Percentiles rank a stretch among this genome's conserved stretches.
Evolutionary conservation across 2,888 invertebrate species (phyloP).

Genomic region (Brassicogethes aeneus): DNA sequence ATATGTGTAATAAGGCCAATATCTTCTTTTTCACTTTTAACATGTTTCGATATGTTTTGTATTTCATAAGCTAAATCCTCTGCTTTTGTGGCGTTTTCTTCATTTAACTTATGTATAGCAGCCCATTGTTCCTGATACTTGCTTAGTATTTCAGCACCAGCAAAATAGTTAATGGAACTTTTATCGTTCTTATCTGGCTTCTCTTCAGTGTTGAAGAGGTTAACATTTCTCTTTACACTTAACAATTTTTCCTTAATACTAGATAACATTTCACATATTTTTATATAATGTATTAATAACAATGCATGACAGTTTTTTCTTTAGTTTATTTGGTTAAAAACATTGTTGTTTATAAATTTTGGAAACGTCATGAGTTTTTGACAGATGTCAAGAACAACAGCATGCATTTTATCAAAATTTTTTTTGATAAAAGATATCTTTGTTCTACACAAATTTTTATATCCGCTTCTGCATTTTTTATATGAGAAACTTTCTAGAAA

Average conservation of each 20-base stretch:
- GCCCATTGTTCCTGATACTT: constrained; percentile 67
- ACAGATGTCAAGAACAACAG: too few relatives aligned
- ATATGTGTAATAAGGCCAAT: constrained; percentile 29
- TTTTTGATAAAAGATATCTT: too few relatives aligned
- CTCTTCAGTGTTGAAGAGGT: constrained; percentile 20
- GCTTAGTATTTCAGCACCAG: constrained; percentile 59
- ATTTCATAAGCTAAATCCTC: constrained; percentile 46
- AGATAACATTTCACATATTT: constrained; percentile 3
- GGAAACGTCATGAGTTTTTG: too few relatives aligned
- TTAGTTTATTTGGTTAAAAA: too few relatives aligned
- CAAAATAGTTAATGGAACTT: constrained; percentile 45
- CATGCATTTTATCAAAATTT: too few relatives aligned
- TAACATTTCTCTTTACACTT: constrained; percentile 26
- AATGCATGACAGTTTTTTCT: too few relatives aligned
- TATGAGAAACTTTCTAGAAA: too few relatives aligned
- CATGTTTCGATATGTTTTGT: constrained; percentile 31
- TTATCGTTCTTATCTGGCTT: constrained; percentile 10
- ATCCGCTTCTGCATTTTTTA: too few relatives aligned
- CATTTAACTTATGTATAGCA: constrained; percentile 58
- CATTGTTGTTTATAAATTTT: too few relatives aligned
- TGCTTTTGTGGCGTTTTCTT: constrained; percentile 56
- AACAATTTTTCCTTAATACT: constrained; percentile 4
- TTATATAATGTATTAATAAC: too few relatives aligned
- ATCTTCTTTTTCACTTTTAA: constrained; percentile 28
- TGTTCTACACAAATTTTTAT: too few relatives aligned